Conservation (phyloP, 1,140 invertebrate species). For the Pseudomyrmex concolor region DNA sequence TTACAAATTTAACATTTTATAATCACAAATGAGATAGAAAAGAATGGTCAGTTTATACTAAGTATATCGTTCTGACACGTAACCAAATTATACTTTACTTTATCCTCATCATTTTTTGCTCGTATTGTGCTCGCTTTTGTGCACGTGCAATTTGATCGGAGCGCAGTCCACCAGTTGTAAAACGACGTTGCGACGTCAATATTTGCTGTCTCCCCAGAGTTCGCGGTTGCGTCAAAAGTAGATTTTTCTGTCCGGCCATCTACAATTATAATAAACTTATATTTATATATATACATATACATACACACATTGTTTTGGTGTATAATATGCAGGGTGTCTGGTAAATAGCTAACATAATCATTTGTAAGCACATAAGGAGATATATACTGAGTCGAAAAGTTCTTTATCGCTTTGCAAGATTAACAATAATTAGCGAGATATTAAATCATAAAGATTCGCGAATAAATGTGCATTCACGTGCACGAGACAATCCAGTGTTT, state of each 20-base stretch:
- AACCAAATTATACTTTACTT: slow-evolving; percentile 76
- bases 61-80: too few species aligned
- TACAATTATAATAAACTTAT: slow-evolving; percentile 56
- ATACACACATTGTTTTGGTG: too few species aligned
- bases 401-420: too few species aligned
- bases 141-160: slow-evolving; percentile 82
- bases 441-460: too few species aligned
- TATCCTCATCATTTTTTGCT: slow-evolving; percentile 82
- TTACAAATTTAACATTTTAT: background rate
- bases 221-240: slow-evolving; percentile 76
- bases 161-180: slow-evolving; percentile 77
- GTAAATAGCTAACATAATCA: too few species aligned
- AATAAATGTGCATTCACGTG: too few species aligned
- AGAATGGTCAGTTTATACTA: background rate
- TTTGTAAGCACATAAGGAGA: too few species aligned
- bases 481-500: too few species aligned
- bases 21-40: background rate
- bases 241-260: slow-evolving; percentile 70
- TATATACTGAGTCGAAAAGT: too few species aligned
- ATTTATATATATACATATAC: too few species aligned
- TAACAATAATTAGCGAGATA: too few species aligned
- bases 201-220: slow-evolving; percentile 78
- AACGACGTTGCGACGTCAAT: slow-evolving; percentile 77
- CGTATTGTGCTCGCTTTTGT: slow-evolving; percentile 81
- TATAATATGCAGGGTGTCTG: too few species aligned